phyloP scores from a whole-genome alignment of 2,113 vertebrate species.

The Pelusios castaneus region DNA sequence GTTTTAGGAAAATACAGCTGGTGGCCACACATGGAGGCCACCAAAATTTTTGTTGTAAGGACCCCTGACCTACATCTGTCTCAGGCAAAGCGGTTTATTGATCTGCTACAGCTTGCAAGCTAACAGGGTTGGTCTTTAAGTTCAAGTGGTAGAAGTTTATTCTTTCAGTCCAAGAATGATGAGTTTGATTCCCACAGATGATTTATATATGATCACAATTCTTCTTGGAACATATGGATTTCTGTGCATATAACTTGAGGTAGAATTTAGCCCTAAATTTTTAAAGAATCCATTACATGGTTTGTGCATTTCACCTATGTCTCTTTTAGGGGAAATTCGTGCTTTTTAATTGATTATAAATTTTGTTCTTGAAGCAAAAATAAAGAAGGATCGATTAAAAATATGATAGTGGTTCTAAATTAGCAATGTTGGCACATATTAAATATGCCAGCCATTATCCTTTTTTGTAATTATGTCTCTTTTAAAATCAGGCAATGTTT shows the following conservation, averaged over 20 bases:
- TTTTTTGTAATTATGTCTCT: slow-evolving; percentile 14
- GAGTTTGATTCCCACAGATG: not conserved
- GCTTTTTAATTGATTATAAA: slow-evolving; percentile 4
- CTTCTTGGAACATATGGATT: not conserved
- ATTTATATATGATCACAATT: not conserved
- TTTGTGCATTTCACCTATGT: not conserved
- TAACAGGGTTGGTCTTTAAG: not conserved
- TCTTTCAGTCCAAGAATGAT: not conserved
- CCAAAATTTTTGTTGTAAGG: no score
- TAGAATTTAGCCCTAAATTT: not conserved
- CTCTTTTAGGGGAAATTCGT: not conserved
- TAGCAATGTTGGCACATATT: not conserved
- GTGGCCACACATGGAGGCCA: no score
- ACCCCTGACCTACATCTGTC: not conserved
- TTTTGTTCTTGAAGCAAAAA: slow-evolving; percentile 30
- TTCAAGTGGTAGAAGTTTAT: not conserved
- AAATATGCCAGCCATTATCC: not conserved
- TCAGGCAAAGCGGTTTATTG: not conserved
- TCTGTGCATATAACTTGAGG: not conserved
- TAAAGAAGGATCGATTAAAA: slow-evolving; percentile 31
- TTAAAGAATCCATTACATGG: not conserved
- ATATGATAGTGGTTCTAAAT: slow-evolving; percentile 42
- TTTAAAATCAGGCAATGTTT: slow-evolving; percentile 56
- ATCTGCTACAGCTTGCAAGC: not conserved
- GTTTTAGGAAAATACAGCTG: no score